phyloP scores from a whole-genome alignment of 2,797 vertebrate genomes.

The Steatocranus sp. region DNA sequence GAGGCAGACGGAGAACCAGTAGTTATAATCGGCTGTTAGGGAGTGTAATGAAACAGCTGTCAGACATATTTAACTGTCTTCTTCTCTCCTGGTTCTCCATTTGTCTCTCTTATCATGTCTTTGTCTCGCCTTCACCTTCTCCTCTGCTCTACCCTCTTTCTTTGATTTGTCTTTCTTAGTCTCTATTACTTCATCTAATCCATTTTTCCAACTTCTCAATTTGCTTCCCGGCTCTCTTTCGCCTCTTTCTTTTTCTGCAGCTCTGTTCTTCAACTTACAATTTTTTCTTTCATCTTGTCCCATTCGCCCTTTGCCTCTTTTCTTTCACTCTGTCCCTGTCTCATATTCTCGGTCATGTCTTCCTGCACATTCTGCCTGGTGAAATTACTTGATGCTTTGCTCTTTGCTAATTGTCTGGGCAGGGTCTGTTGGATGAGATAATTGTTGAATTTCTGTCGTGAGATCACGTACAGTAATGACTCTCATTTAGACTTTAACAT shows the following conservation, averaged over 20 bases:
- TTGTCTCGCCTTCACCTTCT: slow-evolving; percentile 3
- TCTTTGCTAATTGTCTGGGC: slow-evolving; percentile 35
- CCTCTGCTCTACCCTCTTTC: background rate
- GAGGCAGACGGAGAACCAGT: slow-evolving; percentile 33
- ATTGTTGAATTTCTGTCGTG: slow-evolving; percentile 43
- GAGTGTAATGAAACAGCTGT: slow-evolving; percentile 72
- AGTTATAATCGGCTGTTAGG: slow-evolving; percentile 49
- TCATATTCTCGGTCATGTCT: background rate
- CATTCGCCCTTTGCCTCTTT: background rate
- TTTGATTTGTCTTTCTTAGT: background rate
- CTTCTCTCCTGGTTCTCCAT: slow-evolving; percentile 15
- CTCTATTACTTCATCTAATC: background rate
- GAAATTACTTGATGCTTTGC: slow-evolving; percentile 21
- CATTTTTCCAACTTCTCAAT: background rate
- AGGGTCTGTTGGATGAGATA: slow-evolving; percentile 9
- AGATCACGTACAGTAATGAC: slow-evolving; percentile 32
- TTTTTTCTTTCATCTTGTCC: background rate
- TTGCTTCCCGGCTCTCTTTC: slow-evolving; percentile 9
- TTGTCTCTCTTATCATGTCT: slow-evolving; percentile 26
- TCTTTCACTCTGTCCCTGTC: background rate
- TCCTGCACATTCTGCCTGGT: slow-evolving; percentile 1
- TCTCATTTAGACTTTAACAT: slow-evolving; percentile 27
- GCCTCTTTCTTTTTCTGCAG: background rate
- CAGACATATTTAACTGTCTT: slow-evolving; percentile 68
- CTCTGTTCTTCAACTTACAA: background rate